phyloP scores from a whole-genome alignment of 1,140 invertebrate genomes.

The Pseudomyrmex dendroicus region DNA sequence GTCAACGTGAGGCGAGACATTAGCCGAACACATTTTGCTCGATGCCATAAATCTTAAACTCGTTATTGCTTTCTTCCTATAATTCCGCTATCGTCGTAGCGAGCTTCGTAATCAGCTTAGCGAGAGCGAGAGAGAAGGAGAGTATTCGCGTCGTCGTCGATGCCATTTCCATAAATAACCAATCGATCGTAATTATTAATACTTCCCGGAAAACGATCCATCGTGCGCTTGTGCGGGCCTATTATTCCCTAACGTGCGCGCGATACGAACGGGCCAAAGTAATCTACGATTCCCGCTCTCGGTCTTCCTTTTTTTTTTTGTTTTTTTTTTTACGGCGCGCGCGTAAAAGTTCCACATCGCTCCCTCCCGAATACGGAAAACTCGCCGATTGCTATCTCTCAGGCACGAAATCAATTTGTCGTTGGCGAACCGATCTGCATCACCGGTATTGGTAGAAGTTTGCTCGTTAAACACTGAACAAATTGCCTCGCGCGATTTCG shows the following conservation, averaged over 20 bases:
- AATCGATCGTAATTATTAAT: constrained; percentile 62
- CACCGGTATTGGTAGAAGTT: constrained; percentile 34
- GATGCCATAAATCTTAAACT: constrained; percentile 53
- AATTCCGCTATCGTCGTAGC: constrained; percentile 54
- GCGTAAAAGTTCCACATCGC: not conserved
- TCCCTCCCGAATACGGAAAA: not conserved
- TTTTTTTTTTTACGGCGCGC: constrained; percentile 20
- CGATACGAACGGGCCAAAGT: constrained; percentile 11
- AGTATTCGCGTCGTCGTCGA: not conserved
- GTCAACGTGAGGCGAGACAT: constrained; percentile 21
- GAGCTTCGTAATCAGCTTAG: constrained; percentile 53
- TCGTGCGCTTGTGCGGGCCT: constrained; percentile 1
- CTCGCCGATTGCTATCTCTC: constrained; percentile 39
- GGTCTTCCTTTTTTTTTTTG: constrained; percentile 32
- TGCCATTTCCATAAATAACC: constrained; percentile 58
- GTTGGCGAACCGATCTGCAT: constrained; percentile 26
- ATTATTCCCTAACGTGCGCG: constrained; percentile 8
- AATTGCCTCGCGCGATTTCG: constrained; percentile 48
- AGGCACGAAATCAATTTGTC: constrained; percentile 48
- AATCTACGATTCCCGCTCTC: constrained; percentile 20
- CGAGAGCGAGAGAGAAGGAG: not conserved
- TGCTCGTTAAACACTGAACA: constrained; percentile 53
- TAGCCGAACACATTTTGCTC: constrained; percentile 32
- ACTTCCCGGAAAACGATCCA: constrained; percentile 49
- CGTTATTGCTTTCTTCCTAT: constrained; percentile 61